A percentile compares a stretch with the other conserved stretches of the same genome.
Conservation (phyloP, 2,888 invertebrate species). For the Macroteleia sp. region DNA sequence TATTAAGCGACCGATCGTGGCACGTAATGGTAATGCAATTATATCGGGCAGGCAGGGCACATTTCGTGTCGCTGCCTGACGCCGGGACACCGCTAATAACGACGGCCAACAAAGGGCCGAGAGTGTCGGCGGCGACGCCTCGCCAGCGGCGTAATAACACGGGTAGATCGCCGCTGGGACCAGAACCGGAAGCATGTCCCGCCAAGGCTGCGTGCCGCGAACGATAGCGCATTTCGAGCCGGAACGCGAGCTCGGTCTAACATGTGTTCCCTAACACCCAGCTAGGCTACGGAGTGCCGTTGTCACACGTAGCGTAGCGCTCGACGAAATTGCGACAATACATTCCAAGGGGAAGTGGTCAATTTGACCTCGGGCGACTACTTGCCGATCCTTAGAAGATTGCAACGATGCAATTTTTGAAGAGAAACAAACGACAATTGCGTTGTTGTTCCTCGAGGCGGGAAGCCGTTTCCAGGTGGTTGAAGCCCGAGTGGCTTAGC, state of each 20-base stretch:
- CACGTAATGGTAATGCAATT: constrained; percentile 61
- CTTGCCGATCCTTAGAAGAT: constrained; percentile 6
- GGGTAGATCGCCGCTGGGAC: constrained; percentile 36
- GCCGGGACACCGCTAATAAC: constrained; percentile 58
- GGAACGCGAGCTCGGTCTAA: no score
- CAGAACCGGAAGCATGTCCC: constrained; percentile 55
- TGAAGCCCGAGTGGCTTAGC: no score
- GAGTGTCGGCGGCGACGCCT: constrained; percentile 60
- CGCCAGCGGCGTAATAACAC: constrained; percentile 54
- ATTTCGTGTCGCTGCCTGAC: constrained; percentile 41
- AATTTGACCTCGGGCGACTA: constrained; percentile 35
- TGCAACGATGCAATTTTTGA: constrained; percentile 10
- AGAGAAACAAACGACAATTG: not conserved
- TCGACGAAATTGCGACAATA: constrained; percentile 24
- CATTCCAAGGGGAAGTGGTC: constrained; percentile 31
- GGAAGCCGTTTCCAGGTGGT: not conserved
- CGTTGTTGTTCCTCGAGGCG: not conserved
- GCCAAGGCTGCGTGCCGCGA: constrained; percentile 63
- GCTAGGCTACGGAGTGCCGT: constrained; percentile 8
- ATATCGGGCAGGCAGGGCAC: constrained; percentile 52
- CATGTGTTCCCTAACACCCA: constrained; percentile 21
- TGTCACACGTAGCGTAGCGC: constrained; percentile 34
- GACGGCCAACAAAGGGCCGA: constrained; percentile 51
- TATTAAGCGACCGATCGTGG: constrained; percentile 57
- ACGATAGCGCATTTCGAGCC: constrained; percentile 42